Evolutionary conservation across 2,113 vertebrate genomes (phyloP).

Genomic region (Corythornis cristatus): DNA sequence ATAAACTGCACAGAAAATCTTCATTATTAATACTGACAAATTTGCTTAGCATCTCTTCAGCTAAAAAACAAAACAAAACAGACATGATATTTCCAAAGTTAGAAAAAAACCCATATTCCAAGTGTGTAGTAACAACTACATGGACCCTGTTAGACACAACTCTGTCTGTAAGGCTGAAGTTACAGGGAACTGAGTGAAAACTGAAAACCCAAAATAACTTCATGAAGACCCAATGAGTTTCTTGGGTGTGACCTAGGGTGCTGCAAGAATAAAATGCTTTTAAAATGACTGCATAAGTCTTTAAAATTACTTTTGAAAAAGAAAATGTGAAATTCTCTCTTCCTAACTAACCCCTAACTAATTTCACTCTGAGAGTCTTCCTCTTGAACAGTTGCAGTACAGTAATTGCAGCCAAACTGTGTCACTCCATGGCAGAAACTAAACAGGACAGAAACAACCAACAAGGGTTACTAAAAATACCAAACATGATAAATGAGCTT

Average conservation of each 20-base stretch:
- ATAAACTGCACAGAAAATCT: conserved; percentile 24
- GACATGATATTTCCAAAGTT: not conserved
- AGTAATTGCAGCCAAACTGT: not conserved
- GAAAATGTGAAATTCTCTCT: not conserved
- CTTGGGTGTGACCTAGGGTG: not conserved
- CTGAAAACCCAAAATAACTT: not conserved
- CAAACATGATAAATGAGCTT: not conserved
- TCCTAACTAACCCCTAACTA: not conserved
- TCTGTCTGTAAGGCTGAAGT: not conserved
- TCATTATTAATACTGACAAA: conserved; percentile 4
- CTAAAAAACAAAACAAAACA: not conserved
- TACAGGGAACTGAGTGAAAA: not conserved
- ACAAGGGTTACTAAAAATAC: not conserved
- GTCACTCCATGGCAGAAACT: not conserved
- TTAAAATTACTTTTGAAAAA: not conserved
- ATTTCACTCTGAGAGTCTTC: not conserved
- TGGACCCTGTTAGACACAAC: not conserved
- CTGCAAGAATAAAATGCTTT: not conserved
- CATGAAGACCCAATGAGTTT: not conserved
- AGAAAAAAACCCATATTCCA: not conserved
- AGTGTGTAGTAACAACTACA: not conserved
- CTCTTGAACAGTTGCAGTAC: not conserved
- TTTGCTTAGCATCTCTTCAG: not conserved
- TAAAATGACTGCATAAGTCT: not conserved
- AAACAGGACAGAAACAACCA: not conserved